Evolutionary conservation across 2,888 invertebrate genomes (phyloP).

Genomic region (Cheilosia vernalis): DNA sequence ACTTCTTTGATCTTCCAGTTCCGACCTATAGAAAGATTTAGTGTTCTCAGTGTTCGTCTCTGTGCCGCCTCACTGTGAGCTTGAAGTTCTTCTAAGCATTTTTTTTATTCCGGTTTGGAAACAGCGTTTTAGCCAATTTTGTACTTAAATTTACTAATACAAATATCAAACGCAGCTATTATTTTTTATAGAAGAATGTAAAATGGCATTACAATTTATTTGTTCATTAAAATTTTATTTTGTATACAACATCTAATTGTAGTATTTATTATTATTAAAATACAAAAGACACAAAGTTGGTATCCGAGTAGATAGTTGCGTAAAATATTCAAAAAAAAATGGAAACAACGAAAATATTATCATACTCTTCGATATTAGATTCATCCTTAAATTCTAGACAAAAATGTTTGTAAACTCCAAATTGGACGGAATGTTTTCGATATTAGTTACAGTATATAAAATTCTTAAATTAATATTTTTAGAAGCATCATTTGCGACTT

Average conservation of each 20-base stretch:
- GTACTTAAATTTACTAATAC: too few relatives aligned
- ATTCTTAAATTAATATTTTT: slow-evolving; percentile 23
- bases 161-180: too few relatives aligned
- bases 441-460: slow-evolving; percentile 18
- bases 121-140: too few relatives aligned
- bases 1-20: too few relatives aligned
- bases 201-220: slow-evolving; percentile 64
- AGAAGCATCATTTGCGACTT: slow-evolving; percentile 47
- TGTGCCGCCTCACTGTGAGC: too few relatives aligned
- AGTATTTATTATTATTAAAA: slow-evolving; percentile 44
- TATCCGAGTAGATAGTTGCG: background rate
- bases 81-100: too few relatives aligned
- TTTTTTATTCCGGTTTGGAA: too few relatives aligned
- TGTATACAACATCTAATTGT: slow-evolving; percentile 43
- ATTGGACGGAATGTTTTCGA: slow-evolving; percentile 53
- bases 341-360: background rate
- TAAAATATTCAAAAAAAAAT: background rate
- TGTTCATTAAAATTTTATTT: slow-evolving; percentile 20
- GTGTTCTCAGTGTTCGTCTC: too few relatives aligned
- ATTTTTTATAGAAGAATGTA: slow-evolving; percentile 40
- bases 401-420: slow-evolving; percentile 10
- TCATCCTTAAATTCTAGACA: slow-evolving; percentile 19
- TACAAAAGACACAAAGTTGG: slow-evolving; percentile 30
- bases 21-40: too few relatives aligned
- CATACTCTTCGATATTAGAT: slow-evolving; percentile 29